Evolutionary conservation across 1,140 invertebrate species (phyloP).

Genomic region (Bombyx mori): DNA sequence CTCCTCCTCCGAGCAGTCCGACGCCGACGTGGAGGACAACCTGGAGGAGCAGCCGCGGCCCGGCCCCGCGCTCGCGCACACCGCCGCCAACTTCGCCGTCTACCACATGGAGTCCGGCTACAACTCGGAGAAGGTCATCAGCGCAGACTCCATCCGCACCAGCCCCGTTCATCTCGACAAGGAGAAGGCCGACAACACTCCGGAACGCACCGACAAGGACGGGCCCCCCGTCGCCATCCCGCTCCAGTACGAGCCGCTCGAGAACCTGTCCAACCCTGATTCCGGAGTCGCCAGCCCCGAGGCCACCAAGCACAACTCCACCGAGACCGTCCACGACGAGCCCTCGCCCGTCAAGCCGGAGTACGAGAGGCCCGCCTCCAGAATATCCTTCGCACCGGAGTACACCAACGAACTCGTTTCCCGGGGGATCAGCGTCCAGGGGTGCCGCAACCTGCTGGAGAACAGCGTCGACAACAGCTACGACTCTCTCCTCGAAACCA

Average conservation of each 20-base stretch:
- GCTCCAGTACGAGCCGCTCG: conserved; percentile 57
- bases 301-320: conserved; percentile 68
- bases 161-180: conserved; percentile 68
- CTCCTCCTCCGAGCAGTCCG: conserved; percentile 76
- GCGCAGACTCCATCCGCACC: conserved; percentile 60
- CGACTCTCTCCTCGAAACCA: conserved; percentile 28
- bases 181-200: conserved; percentile 71
- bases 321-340: conserved; percentile 63
- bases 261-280: conserved; percentile 67
- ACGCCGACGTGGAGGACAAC: conserved; percentile 87
- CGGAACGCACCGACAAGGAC: conserved; percentile 71
- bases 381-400: conserved; percentile 64
- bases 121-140: conserved; percentile 77
- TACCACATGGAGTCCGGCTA: conserved; percentile 77
- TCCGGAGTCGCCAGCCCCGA: conserved; percentile 73
- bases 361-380: conserved; percentile 65
- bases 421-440: conserved; percentile 48
- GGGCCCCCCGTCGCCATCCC: conserved; percentile 43
- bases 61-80: conserved; percentile 42
- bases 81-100: conserved; percentile 58
- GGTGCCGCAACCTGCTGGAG: conserved; percentile 42
- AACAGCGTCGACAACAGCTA: conserved; percentile 49
- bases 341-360: conserved; percentile 58
- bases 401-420: conserved; percentile 53
- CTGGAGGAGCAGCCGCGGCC: conserved; percentile 72